Conservation (phyloP, 2,888 invertebrate species). For the Aphrophora alni region DNA sequence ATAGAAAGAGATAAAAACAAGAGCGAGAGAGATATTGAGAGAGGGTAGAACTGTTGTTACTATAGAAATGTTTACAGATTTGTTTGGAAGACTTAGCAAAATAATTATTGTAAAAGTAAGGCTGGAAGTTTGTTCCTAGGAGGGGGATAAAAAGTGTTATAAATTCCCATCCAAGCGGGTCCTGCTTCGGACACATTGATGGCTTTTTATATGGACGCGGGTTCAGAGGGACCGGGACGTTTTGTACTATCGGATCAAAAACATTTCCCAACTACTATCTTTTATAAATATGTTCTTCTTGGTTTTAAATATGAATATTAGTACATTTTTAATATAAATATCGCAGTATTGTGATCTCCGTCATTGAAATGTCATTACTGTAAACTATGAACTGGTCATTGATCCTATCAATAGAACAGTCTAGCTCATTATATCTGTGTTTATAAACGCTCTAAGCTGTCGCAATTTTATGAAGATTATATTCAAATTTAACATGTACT, state of each 20-base stretch:
- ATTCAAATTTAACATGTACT: no score
- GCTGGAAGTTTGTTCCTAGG: neutral
- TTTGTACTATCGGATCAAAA: neutral
- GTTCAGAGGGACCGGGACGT: neutral
- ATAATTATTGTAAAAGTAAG: conserved; percentile 6
- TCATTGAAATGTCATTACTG: no score
- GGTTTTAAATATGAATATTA: no score
- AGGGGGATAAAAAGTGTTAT: conserved; percentile 28
- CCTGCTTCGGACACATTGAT: conserved; percentile 35
- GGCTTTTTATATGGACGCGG: conserved; percentile 13
- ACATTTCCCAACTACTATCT: neutral
- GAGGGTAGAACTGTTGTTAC: neutral
- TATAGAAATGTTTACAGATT: neutral
- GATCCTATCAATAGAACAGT: no score
- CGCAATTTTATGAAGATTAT: no score
- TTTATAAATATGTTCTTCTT: neutral
- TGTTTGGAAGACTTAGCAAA: neutral
- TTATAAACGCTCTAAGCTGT: no score
- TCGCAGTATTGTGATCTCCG: no score
- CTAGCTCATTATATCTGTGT: no score
- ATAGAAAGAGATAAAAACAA: no score
- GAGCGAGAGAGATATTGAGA: no score
- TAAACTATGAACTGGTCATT: no score
- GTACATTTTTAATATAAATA: no score
- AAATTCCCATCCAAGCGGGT: conserved; percentile 36